phyloP scores from a whole-genome alignment of 1,140 invertebrate genomes.

The Listronotus oregonensis region DNA sequence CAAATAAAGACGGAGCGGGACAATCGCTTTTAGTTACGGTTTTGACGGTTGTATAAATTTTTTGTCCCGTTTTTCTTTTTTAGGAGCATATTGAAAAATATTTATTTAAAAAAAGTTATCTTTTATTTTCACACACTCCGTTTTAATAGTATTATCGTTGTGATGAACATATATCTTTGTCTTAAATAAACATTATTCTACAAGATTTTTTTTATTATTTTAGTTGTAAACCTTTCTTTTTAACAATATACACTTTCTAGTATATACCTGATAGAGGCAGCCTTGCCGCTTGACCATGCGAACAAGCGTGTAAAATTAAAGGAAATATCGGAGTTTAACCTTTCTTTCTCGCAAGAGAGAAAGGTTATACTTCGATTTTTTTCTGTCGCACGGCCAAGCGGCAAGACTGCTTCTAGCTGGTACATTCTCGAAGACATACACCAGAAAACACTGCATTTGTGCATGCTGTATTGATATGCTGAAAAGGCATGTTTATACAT shows the following conservation, averaged over 20 bases:
- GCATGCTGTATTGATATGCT: constrained; percentile 6
- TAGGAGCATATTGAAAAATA: constrained; percentile 2
- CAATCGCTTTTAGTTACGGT: neutral
- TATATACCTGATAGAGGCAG: no score
- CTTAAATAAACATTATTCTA: constrained; percentile 33
- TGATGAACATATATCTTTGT: constrained; percentile 38
- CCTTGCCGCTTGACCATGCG: no score
- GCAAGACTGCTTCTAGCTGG: no score
- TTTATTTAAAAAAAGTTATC: constrained; percentile 8
- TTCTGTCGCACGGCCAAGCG: no score
- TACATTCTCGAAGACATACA: no score
- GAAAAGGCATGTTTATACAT: constrained; percentile 5
- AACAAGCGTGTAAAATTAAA: no score
- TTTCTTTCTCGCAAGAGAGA: no score
- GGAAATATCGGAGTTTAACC: no score
- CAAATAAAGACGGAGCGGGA: neutral
- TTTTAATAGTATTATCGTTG: constrained; percentile 39
- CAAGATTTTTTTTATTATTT: constrained; percentile 10
- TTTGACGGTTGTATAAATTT: neutral
- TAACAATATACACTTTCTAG: constrained; percentile 23
- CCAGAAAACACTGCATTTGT: neutral
- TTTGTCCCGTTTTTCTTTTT: constrained; percentile 1
- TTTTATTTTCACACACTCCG: constrained; percentile 30
- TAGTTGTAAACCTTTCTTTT: constrained; percentile 12
- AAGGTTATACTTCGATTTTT: no score